phyloP scores from a whole-genome alignment of 2,888 invertebrate species.

The Acleris literana region DNA sequence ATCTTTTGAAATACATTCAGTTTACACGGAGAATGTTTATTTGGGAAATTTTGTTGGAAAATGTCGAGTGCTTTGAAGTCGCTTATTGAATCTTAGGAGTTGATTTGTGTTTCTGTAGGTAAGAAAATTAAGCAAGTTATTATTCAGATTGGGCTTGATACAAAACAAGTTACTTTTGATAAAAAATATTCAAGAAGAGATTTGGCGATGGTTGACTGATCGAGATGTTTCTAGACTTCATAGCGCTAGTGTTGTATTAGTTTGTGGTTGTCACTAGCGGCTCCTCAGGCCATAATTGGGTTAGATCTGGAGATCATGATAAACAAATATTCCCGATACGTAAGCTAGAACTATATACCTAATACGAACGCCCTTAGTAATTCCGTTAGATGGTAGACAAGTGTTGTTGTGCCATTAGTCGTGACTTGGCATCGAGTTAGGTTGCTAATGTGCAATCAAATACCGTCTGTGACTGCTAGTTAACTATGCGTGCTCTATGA shows the following conservation, averaged over 20 bases:
- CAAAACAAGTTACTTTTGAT: no score
- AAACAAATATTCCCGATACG: constrained; percentile 7
- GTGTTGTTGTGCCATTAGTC: constrained; percentile 67
- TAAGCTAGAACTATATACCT: constrained; percentile 15
- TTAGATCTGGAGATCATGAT: not conserved
- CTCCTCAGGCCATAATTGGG: not conserved
- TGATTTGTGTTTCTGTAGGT: no score
- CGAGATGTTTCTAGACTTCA: no score
- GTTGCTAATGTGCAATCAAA: constrained; percentile 77
- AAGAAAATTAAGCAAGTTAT: no score
- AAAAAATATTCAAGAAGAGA: no score
- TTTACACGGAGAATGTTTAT: constrained; percentile 9
- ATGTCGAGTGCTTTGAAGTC: not conserved
- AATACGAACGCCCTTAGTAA: constrained; percentile 25
- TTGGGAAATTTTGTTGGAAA: constrained; percentile 1
- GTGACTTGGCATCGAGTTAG: constrained; percentile 77
- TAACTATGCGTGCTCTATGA: constrained; percentile 76
- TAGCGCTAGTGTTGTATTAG: no score
- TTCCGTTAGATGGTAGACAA: constrained; percentile 42
- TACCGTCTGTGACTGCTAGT: constrained; percentile 65
- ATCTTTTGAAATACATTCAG: constrained; percentile 18
- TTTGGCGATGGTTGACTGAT: no score
- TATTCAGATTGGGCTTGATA: no score
- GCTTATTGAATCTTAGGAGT: no score
- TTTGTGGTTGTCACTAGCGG: no score